Percentiles rank a stretch among this genome's conserved stretches.
phyloP scores from a whole-genome alignment of 2,888 invertebrate genomes.

The Ophraella communa region DNA sequence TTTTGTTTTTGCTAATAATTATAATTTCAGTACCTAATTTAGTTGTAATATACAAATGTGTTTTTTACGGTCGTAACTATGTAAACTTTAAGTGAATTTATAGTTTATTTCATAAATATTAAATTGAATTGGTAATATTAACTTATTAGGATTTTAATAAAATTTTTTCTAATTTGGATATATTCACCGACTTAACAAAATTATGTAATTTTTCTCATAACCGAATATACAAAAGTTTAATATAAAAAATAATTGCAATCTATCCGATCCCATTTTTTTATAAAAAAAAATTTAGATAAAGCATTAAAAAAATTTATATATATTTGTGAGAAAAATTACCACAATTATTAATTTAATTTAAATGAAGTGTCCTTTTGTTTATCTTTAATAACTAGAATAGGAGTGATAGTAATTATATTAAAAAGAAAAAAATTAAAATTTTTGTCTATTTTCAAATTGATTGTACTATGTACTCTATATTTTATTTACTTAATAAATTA shows the following conservation, averaged over 20 bases:
- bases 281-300: constrained; percentile 13
- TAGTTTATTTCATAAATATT: constrained; percentile 30
- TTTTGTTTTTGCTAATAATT: constrained; percentile 25
- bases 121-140: constrained; percentile 24
- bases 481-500: constrained; percentile 55
- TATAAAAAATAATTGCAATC: constrained; percentile 15
- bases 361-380: constrained; percentile 51
- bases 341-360: constrained; percentile 36
- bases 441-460: constrained; percentile 52
- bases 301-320: constrained; percentile 20
- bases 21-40: constrained; percentile 45
- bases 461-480: constrained; percentile 53
- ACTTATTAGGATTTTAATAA: constrained; percentile 25
- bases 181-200: constrained; percentile 9
- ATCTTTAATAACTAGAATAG: constrained; percentile 45
- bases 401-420: constrained; percentile 47
- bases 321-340: constrained; percentile 36
- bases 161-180: constrained; percentile 16
- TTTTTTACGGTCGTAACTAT: constrained; percentile 36
- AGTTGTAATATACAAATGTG: constrained; percentile 37
- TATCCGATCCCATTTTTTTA: constrained; percentile 25
- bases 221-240: constrained; percentile 23
- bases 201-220: constrained; percentile 31
- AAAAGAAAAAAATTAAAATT: constrained; percentile 45
- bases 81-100: constrained; percentile 35